Base-by-base conservation (phyloP, 2,113 vertebrate species). In the Elephas maximus region DNA sequence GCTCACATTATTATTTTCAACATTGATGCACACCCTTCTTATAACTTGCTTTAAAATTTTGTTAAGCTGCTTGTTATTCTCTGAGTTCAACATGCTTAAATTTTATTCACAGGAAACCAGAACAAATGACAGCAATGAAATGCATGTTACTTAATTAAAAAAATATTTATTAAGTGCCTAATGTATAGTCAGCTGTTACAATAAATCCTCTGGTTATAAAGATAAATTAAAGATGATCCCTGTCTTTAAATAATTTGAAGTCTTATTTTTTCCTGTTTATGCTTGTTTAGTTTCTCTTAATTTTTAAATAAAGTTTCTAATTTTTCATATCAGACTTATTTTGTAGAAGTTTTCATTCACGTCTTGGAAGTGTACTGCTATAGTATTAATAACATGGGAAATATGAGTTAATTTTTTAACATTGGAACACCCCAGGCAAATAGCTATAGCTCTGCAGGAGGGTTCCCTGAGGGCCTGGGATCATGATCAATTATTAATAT, bases 261-360 rank as follows among this genome's bases (percentile, higher is more conserved):
- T 69, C 30, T 76, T 33, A 81, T 53, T 21, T 87, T 41, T 81
- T 45, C 21, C 65, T 78, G 2, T 51, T 92, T 44, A 33, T 87
- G 79, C 89, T 94, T 83, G 74, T 88, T 88, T 94, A 95, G 73
- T 45, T 79, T 89, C 41, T 78, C 45, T 81, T 91, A 92, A 18
- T 93, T 97, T 93, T 62, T 28, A 30, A 78, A 12, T 73, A 81
- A 71, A 81, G 88, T 97, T 95, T 85, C 23, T 80, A 48, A 79
- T 74, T 95, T 93, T 24, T 90, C 53, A 82, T 94, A 2, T 30
- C 7, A 91, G 26, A 37, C 11, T 69, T 93, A 79, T 65, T 94
- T 88, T 94, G 10, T 82, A 80, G 28, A 89, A 44, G 2, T 63
- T 82, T 84, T 95, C 10, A 20, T 74, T 90, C 88, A 21, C 82